These are phyloP conservation scores for Himantopus leucocephalus DNA, from an alignment of 2,113 vertebrate species.

Conservation along the genomic window DNA sequence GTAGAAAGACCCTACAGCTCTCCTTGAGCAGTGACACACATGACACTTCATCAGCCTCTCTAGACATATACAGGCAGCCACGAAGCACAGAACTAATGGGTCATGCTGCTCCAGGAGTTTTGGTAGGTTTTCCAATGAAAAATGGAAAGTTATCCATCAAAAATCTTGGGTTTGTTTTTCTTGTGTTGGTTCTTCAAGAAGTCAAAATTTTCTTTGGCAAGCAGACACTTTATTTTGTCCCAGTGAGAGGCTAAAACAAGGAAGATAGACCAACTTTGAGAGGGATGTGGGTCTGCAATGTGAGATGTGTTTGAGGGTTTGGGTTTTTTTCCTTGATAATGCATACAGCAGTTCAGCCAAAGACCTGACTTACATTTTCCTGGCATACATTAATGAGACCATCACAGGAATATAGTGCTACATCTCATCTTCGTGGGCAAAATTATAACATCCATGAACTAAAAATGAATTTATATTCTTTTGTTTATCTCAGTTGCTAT, in stretches of 20 bases:
- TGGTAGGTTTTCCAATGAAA: background rate
- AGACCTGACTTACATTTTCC: background rate
- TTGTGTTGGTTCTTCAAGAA: background rate
- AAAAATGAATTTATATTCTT: background rate
- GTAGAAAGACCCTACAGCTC: fast-evolving
- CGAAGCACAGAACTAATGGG: no score
- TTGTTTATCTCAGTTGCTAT: background rate
- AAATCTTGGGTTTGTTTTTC: background rate
- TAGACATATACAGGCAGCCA: fast-evolving
- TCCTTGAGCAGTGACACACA: fast-evolving
- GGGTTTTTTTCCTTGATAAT: background rate
- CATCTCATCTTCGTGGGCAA: background rate
- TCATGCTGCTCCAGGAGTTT: background rate
- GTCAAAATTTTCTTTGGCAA: background rate
- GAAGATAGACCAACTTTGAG: background rate
- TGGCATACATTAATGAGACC: background rate
- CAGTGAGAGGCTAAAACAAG: background rate
- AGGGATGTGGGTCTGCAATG: background rate
- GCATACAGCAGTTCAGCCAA: background rate
- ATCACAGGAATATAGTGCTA: background rate
- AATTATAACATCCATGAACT: background rate
- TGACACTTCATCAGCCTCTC: background rate
- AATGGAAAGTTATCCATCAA: background rate
- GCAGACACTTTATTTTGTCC: background rate
- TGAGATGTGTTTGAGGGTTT: background rate